Evolutionary conservation across 2,113 vertebrate species (phyloP).

Genomic region (Dascyllus trimaculatus): DNA sequence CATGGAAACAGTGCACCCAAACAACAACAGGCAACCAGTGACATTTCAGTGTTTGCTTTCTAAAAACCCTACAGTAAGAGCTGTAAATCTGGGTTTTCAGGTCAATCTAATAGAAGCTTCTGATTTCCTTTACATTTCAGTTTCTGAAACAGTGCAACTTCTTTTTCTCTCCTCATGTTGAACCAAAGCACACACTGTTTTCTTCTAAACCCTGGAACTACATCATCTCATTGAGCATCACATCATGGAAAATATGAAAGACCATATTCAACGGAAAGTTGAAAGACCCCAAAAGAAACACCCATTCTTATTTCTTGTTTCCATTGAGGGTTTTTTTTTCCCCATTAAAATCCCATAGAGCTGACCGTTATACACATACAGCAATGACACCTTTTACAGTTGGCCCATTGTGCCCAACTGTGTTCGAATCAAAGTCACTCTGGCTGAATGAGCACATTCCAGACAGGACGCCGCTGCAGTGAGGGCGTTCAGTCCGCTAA

Average conservation of each 20-base stretch:
- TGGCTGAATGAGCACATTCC: slow-evolving; percentile 69
- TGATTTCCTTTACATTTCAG: slow-evolving; percentile 2
- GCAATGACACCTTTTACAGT: slow-evolving; percentile 78
- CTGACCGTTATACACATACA: slow-evolving; percentile 46
- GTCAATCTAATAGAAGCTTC: neutral
- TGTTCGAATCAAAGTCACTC: slow-evolving; percentile 67
- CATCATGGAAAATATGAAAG: slow-evolving; percentile 65
- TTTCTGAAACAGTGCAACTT: neutral
- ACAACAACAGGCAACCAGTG: slow-evolving; percentile 37
- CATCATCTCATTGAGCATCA: slow-evolving; percentile 49
- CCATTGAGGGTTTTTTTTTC: slow-evolving; percentile 35
- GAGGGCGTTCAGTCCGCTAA: slow-evolving; percentile 33
- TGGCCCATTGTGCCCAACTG: slow-evolving; percentile 69
- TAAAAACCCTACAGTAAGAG: neutral
- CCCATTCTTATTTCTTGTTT: slow-evolving; percentile 52
- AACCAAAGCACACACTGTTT: neutral
- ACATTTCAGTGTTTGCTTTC: slow-evolving; percentile 13
- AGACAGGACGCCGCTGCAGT: slow-evolving; percentile 59
- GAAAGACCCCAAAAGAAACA: slow-evolving; percentile 50
- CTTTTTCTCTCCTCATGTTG: slow-evolving; percentile 9
- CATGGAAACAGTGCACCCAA: slow-evolving; percentile 59
- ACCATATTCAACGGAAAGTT: slow-evolving; percentile 29
- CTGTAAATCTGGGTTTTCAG: neutral
- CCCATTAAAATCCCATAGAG: slow-evolving; percentile 35
- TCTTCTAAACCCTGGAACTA: slow-evolving; percentile 15